Evolutionary conservation across 2,888 invertebrate genomes (phyloP), one percentile per base, ranked within the genome.

Genomic region (Drosophila setosimentum): DNA sequence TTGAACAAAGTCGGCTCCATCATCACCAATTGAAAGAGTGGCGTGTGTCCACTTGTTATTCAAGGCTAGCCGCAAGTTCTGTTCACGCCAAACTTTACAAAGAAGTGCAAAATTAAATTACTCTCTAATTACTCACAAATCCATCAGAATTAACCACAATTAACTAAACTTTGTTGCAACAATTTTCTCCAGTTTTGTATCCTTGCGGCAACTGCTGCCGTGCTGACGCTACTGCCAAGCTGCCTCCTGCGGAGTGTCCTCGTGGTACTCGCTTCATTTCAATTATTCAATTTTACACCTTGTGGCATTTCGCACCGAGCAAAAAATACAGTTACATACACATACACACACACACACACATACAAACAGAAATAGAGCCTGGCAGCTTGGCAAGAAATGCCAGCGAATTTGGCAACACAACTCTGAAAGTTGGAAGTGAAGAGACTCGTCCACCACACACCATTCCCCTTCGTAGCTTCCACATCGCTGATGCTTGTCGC

Each of bases 211-310:
- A 37, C 54, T 45, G 42, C 54, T 27, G 54, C 13, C 32, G 7
- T 18, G 33, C 18, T 61, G 33, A 10, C 35, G 33, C n/a, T 58
- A 29, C 58, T 51, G 49, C 48, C 48, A 51, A 18, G 49, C 27
- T 63, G 51, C 61, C 64, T 63, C 59, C 66, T 50, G 71, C 54
- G 18, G 64, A 49, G 63, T 37, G 68, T 71, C 24, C 51, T 64
- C 51, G 62, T 58, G 62, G 50, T 66, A 35, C 73, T 78, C 82
- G 80, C 88, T 82, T 80, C 78, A 83, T 91, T 91, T 90, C 86
- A 91, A 91, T 90, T 91, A 90, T 91, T 91, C 88, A 91, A 91
- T 90, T 91, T 90, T 91, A 87, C 91, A 91, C 91, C 91, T 91
- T 90, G 87, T 83, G 91, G 91, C 91, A 91, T 88, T 83, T 87